A percentile compares a stretch with the other conserved stretches of the same genome.
These are phyloP conservation scores for Lampris incognitus DNA, from an alignment of 2,113 vertebrate species.

Conservation along the genomic window DNA sequence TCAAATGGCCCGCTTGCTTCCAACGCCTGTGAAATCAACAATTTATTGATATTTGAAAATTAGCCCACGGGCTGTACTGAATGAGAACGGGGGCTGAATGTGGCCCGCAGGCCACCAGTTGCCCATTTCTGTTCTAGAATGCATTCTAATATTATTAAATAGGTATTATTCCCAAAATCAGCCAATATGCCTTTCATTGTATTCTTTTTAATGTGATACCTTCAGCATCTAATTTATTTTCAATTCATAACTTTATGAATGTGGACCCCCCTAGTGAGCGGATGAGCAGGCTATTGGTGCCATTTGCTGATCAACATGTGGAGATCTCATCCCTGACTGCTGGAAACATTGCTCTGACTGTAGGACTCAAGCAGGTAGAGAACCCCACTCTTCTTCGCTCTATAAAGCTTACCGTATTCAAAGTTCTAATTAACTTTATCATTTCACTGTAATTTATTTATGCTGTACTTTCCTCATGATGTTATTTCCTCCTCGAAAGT, in stretches of 20 bases:
- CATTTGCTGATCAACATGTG: constrained; percentile 95
- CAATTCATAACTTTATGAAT: background rate
- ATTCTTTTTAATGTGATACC: background rate
- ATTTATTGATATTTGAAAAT: no score
- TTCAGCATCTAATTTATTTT: background rate
- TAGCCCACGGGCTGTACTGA: no score
- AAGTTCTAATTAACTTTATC: background rate
- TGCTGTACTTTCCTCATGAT: background rate
- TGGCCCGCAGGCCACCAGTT: no score
- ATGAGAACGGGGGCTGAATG: no score
- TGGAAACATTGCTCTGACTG: constrained; percentile 95
- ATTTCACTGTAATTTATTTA: background rate
- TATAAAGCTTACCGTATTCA: background rate
- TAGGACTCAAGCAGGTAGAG: constrained; percentile 93
- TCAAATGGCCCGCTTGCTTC: no score
- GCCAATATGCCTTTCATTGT: background rate
- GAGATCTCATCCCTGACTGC: constrained; percentile 91
- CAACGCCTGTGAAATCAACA: no score
- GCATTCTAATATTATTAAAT: no score
- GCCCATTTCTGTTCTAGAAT: no score
- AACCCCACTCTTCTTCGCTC: background rate
- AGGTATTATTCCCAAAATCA: background rate
- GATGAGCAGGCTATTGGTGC: constrained; percentile 93
- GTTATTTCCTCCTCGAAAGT: background rate
- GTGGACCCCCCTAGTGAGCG: constrained; percentile 85